These are phyloP conservation scores for Basileuterus tristriatus DNA, from an alignment of 2,797 vertebrate species.

Conservation along the genomic window DNA sequence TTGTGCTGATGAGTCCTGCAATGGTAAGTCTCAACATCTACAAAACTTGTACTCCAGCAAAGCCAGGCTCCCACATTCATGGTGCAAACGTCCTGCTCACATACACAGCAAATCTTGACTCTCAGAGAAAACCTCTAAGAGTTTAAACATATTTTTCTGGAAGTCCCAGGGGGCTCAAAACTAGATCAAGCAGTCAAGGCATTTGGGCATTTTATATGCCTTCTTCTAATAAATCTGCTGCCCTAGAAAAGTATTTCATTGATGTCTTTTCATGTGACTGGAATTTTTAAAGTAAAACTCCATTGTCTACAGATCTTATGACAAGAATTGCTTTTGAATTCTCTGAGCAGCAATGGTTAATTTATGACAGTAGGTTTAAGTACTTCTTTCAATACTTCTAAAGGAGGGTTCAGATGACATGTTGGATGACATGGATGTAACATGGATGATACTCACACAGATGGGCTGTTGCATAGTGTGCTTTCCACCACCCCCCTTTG, in stretches of 20 bases:
- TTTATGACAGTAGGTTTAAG: background rate
- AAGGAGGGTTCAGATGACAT: background rate
- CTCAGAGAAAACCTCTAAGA: background rate
- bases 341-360: background rate
- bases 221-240: background rate
- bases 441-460: rapidly evolving
- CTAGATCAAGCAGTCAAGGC: background rate
- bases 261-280: background rate
- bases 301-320: background rate
- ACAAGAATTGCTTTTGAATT: background rate
- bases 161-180: background rate
- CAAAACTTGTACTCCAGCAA: background rate
- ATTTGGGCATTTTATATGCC: background rate
- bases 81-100: rapidly evolving
- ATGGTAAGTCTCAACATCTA: background rate
- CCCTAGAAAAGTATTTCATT: background rate
- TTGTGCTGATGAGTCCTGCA: background rate
- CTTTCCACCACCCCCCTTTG: background rate
- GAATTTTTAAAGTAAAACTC: background rate
- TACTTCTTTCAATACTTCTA: background rate
- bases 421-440: no score
- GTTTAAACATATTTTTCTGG: background rate
- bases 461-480: background rate
- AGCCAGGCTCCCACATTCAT: background rate
- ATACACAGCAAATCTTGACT: background rate